Base-by-base conservation (phyloP, 1,140 invertebrate genomes). In the Wasmannia auropunctata region DNA sequence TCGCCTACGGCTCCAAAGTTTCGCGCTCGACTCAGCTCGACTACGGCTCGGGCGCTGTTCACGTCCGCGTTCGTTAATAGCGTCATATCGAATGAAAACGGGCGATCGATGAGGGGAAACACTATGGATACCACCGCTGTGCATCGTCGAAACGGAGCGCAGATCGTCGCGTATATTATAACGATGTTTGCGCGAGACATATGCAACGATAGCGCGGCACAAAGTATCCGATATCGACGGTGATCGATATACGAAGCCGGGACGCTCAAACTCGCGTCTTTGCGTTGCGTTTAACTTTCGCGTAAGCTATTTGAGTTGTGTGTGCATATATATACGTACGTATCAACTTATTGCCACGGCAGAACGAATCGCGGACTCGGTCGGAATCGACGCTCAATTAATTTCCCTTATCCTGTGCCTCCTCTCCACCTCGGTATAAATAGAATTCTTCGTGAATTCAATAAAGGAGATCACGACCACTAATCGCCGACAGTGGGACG, bases 381-480 rank as follows among this genome's bases (percentile, higher is more conserved):
- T 28, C 51, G 51, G 49, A 43, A 74, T 74, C 51, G 79, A 74
- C 79, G 79, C 37, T 83, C 51, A 74, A 83, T 83, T 83, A 83
- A 83, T 83, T 83, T 72, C 34, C 28, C 67, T 83, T 72, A 34
- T 83, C 65, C 63, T 4, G 7, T 10, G 6, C 40, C 40, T 83
- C 54, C 34, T 81, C 60, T 85, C 56, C 49, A 49, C 54, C 10
- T 76, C 54, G 75, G 16, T 22, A 67, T 43, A 77, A 72, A 79
- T 22, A 79, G 74, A 85, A 51, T 60, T 74, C 58, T 51, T 46
- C 56, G 62, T 65, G 77, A 88, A 87, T 79, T 88, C 79, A 76
- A 85, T 88, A 86, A 91, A 80, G 74, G 54, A 76, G 67, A 89
- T 89, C 75, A 56, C 37, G 54, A 67, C 49, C 58, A 19, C 22